Conservation (phyloP, 2,888 invertebrate genomes). For the Lepas anatifera region DNA sequence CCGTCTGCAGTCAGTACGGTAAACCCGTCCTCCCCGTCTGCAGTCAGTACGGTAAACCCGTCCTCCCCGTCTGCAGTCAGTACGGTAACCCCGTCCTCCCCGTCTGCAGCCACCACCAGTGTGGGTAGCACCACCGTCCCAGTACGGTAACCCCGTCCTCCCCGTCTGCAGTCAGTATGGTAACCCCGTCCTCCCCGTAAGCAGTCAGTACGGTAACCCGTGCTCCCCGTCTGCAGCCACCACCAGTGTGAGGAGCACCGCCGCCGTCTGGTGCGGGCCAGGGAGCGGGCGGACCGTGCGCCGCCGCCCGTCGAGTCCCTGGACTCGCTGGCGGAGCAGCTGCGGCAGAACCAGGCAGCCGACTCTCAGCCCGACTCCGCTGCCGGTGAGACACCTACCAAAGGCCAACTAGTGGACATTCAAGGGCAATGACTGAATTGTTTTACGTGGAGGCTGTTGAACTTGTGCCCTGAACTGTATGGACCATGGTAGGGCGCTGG, state of each 20-base stretch:
- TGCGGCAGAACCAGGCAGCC: slow-evolving; percentile 48
- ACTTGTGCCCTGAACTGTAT: not conserved
- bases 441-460: not conserved
- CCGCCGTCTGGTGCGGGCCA: slow-evolving; percentile 47
- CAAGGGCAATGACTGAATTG: not conserved
- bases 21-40: no score
- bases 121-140: not conserved
- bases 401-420: not conserved
- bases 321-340: slow-evolving; percentile 49
- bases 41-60: no score
- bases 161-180: no score
- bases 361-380: slow-evolving; percentile 21
- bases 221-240: not conserved
- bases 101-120: slow-evolving; percentile 2
- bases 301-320: slow-evolving; percentile 51
- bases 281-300: slow-evolving; percentile 48
- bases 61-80: no score
- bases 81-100: no score
- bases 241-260: slow-evolving; percentile 56
- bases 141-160: no score
- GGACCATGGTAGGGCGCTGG: not conserved
- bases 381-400: not conserved
- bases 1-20: no score
- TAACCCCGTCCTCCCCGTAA: no score
- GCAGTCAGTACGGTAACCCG: no score